Percentiles rank a stretch among this genome's conserved stretches.
phyloP scores from a whole-genome alignment of 2,888 invertebrate species.

The Hypsopygia costalis region DNA sequence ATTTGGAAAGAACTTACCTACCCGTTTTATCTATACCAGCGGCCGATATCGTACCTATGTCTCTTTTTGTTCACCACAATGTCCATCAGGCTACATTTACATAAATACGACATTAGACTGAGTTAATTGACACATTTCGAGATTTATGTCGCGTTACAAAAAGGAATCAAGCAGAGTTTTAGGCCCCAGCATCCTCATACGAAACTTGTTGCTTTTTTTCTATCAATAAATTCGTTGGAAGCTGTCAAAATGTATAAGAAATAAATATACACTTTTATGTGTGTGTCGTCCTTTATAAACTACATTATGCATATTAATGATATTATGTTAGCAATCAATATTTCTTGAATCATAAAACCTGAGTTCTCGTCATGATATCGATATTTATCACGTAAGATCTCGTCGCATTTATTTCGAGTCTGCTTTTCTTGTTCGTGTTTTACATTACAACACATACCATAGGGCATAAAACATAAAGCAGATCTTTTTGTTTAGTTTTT shows the following conservation, averaged over 20 bases:
- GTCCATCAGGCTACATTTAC: conserved; percentile 64
- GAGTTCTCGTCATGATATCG: too few species aligned
- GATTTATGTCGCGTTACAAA: conserved; percentile 64
- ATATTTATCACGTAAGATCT: too few species aligned
- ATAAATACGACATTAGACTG: conserved; percentile 75
- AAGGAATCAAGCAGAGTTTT: conserved; percentile 51
- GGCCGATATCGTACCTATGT: conserved; percentile 13
- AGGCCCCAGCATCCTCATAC: conserved; percentile 24
- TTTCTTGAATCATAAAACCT: not conserved
- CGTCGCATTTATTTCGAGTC: too few species aligned
- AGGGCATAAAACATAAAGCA: too few species aligned
- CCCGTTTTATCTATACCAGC: too few species aligned
- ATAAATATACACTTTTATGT: conserved; percentile 10
- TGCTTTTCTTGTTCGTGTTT: too few species aligned
- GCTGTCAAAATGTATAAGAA: conserved; percentile 18
- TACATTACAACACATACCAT: too few species aligned
- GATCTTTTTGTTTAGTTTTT: too few species aligned
- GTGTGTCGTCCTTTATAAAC: conserved; percentile 1
- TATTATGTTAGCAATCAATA: not conserved
- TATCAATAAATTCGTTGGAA: conserved; percentile 28
- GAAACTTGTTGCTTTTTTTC: conserved; percentile 40
- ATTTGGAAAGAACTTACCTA: too few species aligned
- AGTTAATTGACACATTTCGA: conserved; percentile 77
- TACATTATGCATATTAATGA: not conserved
- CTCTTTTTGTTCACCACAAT: conserved; percentile 57